Conservation (phyloP, 2,113 vertebrate genomes). For the Balaeniceps rex region DNA sequence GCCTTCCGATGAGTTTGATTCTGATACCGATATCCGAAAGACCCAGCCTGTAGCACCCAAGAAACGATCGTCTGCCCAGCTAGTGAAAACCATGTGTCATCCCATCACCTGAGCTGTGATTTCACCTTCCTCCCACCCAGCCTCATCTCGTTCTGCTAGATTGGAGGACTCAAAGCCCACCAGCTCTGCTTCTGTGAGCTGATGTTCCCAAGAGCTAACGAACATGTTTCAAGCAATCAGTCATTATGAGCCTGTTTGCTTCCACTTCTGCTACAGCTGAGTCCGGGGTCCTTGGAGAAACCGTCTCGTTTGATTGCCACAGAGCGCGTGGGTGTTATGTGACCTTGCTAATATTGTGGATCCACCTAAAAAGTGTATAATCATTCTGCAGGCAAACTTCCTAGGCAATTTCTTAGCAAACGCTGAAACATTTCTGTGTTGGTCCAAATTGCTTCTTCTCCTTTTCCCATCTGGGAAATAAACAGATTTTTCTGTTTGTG, state of each 20-base stretch:
- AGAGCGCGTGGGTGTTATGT: not conserved
- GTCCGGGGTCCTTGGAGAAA: not conserved
- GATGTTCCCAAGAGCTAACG: not conserved
- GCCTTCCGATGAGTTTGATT: not conserved
- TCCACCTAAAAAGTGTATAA: not conserved
- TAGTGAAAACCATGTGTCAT: not conserved
- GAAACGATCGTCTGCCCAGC: accelerated
- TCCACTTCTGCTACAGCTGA: not conserved
- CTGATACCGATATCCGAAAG: not conserved
- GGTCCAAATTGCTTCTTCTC: not conserved
- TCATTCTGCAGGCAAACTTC: not conserved
- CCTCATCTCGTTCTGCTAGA: accelerated
- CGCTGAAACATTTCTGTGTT: not conserved
- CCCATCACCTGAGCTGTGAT: not conserved
- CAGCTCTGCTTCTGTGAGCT: not conserved
- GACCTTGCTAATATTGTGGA: not conserved
- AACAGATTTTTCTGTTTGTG: not conserved
- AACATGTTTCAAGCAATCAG: not conserved
- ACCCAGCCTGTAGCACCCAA: not conserved
- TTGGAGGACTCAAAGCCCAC: not conserved
- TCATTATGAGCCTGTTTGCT: not conserved
- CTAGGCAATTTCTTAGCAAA: not conserved
- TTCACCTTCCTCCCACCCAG: not conserved
- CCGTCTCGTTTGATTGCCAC: not conserved
- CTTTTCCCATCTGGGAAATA: not conserved